phyloP scores from a whole-genome alignment of 2,888 invertebrate genomes.

The Ophion costatus region DNA sequence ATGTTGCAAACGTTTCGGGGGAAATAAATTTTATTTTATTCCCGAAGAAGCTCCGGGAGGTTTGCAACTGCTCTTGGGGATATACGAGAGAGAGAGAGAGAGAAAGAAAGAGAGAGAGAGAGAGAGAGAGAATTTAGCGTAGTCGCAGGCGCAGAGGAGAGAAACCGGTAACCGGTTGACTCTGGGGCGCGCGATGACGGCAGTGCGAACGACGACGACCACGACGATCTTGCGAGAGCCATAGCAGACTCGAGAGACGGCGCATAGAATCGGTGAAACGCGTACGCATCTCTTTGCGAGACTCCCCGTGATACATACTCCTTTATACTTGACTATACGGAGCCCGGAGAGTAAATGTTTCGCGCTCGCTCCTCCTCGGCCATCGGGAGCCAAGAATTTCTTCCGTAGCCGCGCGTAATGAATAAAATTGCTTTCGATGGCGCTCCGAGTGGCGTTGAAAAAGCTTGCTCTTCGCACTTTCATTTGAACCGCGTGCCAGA shows the following conservation, averaged over 20 bases:
- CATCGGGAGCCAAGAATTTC: not conserved
- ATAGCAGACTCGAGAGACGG: constrained; percentile 43
- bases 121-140: constrained; percentile 21
- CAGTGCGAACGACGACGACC: constrained; percentile 37
- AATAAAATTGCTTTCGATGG: constrained; percentile 49
- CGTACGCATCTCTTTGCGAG: constrained; percentile 31
- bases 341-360: constrained; percentile 14
- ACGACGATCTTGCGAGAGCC: constrained; percentile 40
- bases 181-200: constrained; percentile 32
- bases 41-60: constrained; percentile 35
- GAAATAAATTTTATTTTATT: constrained; percentile 64
- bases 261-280: constrained; percentile 48
- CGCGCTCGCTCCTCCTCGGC: not conserved
- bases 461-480: constrained; percentile 27
- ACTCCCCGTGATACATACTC: constrained; percentile 9
- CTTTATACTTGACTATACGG: not conserved
- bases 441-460: constrained; percentile 13
- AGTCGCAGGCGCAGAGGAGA: constrained; percentile 33
- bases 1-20: constrained; percentile 53
- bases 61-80: not conserved
- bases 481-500: constrained; percentile 5
- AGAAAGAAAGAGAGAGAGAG: too few species aligned
- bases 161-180: constrained; percentile 60
- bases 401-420: constrained; percentile 23
- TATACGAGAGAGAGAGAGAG: constrained; percentile 31